Evolutionary conservation across 2,797 vertebrate species (phyloP).

Genomic region (Arremon brunneinucha): DNA sequence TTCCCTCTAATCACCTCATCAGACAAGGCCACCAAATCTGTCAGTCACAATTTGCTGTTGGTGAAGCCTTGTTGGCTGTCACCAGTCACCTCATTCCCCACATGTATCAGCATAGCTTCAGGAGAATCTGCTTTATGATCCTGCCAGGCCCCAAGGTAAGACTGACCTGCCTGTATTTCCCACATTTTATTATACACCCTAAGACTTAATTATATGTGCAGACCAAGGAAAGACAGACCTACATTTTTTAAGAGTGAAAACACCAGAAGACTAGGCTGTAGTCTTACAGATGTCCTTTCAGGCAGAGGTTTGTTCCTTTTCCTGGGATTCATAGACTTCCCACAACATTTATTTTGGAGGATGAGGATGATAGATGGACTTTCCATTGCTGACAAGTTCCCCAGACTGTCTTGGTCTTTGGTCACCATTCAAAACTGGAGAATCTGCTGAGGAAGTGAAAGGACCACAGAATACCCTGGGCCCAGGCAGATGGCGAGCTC

Average conservation of each 20-base stretch:
- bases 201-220: neutral
- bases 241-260: neutral
- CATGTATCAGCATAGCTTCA: neutral
- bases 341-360: neutral
- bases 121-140: neutral
- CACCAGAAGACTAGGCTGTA: neutral
- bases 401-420: neutral
- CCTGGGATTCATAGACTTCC: neutral
- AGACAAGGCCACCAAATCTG: neutral
- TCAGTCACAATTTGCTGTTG: neutral
- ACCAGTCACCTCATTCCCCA: neutral
- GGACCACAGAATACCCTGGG: neutral
- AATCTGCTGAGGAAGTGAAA: neutral
- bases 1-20: neutral
- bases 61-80: neutral
- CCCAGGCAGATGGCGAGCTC: neutral
- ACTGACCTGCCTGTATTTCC: neutral
- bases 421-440: neutral
- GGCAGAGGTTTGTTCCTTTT: neutral
- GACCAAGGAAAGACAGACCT: neutral
- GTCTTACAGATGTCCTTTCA: neutral
- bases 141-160: neutral
- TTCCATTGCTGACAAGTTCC: neutral
- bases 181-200: neutral
- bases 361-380: neutral